phyloP scores from a whole-genome alignment of 2,888 invertebrate species.

The Folsomia candida region DNA sequence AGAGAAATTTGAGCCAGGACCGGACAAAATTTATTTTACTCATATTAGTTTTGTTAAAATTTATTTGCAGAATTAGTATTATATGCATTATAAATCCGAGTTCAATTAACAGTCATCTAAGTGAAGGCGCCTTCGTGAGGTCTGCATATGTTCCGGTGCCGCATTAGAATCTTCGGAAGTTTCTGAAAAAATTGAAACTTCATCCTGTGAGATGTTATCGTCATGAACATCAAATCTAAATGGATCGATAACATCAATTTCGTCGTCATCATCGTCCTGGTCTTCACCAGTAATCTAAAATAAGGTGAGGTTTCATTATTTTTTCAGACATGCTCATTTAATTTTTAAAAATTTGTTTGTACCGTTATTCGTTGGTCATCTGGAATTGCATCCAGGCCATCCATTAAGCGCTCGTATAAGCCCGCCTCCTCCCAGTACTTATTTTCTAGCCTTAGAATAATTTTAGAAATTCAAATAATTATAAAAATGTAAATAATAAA shows the following conservation, averaged over 20 bases:
- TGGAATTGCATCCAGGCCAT: not conserved
- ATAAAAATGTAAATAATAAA: not conserved
- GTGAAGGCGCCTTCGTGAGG: not conserved
- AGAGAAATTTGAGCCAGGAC: no score
- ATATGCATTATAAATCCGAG: not conserved
- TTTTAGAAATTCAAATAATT: not conserved
- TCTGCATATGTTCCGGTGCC: not conserved
- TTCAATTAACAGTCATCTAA: not conserved
- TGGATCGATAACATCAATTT: not conserved
- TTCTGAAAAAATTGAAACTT: not conserved
- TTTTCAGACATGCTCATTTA: not conserved
- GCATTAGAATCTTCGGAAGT: not conserved
- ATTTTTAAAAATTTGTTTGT: not conserved
- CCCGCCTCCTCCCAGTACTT: slow-evolving; percentile 6
- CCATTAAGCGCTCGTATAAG: not conserved
- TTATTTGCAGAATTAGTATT: no score
- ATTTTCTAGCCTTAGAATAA: not conserved
- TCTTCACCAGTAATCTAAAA: not conserved
- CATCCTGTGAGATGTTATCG: not conserved
- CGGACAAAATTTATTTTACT: no score
- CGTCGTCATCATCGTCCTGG: not conserved
- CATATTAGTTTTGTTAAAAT: no score
- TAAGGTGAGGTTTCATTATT: not conserved
- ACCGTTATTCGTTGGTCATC: not conserved
- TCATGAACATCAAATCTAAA: not conserved